Conservation (phyloP, 2,113 vertebrate species). For the Origma solitaria region DNA sequence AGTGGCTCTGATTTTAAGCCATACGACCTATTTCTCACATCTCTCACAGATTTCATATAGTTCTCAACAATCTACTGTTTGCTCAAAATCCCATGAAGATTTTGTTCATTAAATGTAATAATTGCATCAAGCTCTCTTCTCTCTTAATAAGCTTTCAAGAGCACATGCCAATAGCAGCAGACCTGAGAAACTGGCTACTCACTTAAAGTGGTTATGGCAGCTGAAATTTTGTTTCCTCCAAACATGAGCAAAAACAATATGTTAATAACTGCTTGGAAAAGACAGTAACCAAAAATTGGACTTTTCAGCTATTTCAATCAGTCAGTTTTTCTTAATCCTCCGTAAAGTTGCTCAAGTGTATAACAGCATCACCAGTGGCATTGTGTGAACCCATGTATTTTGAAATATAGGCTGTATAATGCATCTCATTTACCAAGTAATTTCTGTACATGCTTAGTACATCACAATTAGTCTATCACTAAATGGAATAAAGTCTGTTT, state of each 20-base stretch:
- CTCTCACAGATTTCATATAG: not conserved
- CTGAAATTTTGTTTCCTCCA: not conserved
- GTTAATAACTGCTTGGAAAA: not conserved
- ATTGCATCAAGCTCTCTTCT: not conserved
- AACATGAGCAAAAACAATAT: not conserved
- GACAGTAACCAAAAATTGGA: not conserved
- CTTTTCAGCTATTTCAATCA: not conserved
- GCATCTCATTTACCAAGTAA: not conserved
- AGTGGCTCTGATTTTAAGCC: conserved; percentile 17
- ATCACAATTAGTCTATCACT: not conserved
- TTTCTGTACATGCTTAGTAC: not conserved
- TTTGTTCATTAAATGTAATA: conserved; percentile 4
- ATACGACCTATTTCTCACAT: conserved; percentile 11
- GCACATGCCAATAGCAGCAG: not conserved
- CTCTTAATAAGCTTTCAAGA: not conserved
- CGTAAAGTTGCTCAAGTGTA: not conserved
- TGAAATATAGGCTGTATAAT: not conserved
- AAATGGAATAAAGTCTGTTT: not conserved
- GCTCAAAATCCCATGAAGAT: conserved; percentile 12
- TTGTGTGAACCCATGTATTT: not conserved
- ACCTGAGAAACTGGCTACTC: not conserved
- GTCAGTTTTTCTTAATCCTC: not conserved
- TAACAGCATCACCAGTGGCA: not conserved
- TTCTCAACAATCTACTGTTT: not conserved
- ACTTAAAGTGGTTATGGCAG: not conserved